Conservation (phyloP, 2,113 vertebrate genomes). For the Glareola pratincola region DNA sequence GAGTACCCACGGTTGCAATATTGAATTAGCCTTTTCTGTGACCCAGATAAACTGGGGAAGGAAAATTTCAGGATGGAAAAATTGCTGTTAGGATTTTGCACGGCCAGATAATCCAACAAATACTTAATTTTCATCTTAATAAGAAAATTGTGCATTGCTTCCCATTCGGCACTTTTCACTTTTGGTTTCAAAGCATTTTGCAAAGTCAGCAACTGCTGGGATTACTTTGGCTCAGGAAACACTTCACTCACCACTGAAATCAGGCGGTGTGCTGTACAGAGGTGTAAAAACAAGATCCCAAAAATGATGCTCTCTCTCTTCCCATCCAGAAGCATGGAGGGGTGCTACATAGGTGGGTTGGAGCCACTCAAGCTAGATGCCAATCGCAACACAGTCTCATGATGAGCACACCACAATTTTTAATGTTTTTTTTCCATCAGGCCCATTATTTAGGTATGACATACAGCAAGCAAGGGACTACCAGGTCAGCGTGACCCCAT, state of each 20-base stretch:
- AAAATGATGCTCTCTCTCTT: background rate
- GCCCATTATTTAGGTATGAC: background rate
- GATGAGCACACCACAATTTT: background rate
- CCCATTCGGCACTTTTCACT: background rate
- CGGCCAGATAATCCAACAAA: background rate
- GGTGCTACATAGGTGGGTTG: background rate
- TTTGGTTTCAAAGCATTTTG: background rate
- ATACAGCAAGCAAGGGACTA: background rate
- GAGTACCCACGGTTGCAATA: background rate
- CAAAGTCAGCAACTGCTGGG: background rate
- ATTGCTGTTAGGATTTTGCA: background rate
- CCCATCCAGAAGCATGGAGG: background rate
- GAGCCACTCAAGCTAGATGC: background rate
- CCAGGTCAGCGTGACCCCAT: background rate
- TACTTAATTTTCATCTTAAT: background rate
- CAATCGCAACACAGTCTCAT: background rate
- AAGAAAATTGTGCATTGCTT: background rate
- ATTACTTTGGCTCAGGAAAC: background rate
- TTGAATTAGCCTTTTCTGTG: background rate
- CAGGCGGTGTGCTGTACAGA: rapidly evolving
- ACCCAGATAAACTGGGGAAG: background rate
- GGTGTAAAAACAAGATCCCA: background rate
- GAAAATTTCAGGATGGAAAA: background rate
- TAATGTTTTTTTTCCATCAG: background rate
- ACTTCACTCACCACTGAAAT: background rate